A percentile compares a stretch with the other conserved stretches of the same genome.
These are phyloP conservation scores for Enteromius argenteus DNA, from an alignment of 2,797 vertebrate genomes.

Conservation along the genomic window DNA sequence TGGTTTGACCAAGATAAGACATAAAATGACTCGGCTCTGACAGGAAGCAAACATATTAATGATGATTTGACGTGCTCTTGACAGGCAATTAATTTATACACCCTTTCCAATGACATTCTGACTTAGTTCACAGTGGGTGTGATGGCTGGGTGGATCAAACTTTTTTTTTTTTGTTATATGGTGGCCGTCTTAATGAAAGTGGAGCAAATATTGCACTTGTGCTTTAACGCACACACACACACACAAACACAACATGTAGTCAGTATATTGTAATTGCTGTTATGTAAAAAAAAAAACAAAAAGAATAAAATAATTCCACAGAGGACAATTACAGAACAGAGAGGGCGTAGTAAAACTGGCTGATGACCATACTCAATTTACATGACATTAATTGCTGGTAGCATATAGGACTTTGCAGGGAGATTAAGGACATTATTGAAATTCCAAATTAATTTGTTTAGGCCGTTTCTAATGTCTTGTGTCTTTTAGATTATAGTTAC, in stretches of 20 bases:
- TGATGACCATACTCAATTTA: not conserved
- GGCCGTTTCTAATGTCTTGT: not conserved
- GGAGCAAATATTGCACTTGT: not conserved
- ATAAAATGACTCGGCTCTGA: not conserved
- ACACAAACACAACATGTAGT: not conserved
- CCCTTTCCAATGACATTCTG: not conserved
- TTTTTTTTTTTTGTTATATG: not conserved
- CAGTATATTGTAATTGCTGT: not conserved
- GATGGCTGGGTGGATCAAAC: not conserved
- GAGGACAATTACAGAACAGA: not conserved
- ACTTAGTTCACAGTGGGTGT: slow-evolving; percentile 15
- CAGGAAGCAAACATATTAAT: slow-evolving; percentile 23
- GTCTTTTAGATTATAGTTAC: not conserved
- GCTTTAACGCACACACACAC: not conserved
- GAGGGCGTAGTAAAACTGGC: not conserved
- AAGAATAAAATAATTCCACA: not conserved
- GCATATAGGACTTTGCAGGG: not conserved
- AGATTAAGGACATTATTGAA: slow-evolving; percentile 3
- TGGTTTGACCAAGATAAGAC: slow-evolving; percentile 16
- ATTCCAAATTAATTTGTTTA: not conserved
- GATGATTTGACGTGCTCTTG: slow-evolving; percentile 27
- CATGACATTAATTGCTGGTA: not conserved
- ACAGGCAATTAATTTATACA: slow-evolving; percentile 25
- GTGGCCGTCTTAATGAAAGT: not conserved
- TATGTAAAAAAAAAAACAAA: not conserved